Evolutionary conservation across 2,888 invertebrate species (phyloP), one percentile per base, ranked within the genome.

Genomic region (Zygaena filipendulae): DNA sequence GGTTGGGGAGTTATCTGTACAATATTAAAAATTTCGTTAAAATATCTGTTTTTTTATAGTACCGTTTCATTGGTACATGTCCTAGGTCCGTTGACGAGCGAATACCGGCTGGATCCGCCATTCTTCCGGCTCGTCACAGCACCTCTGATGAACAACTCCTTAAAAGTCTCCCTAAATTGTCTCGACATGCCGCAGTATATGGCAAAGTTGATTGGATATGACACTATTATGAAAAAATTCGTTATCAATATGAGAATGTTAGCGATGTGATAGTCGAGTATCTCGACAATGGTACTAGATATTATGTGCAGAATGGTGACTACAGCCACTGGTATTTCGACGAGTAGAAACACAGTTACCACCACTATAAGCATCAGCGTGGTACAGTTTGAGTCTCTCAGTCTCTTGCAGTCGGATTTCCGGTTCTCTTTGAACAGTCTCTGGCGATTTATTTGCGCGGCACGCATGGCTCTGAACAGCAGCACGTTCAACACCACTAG

Each of bases 111-210:
- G 0, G 90, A 90, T 0, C 86, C 85, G 2, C 84, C 86, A 42
- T 87, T 87, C 46, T 84, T 84, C 44, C 84, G 81, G 43, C 84
- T 84, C 3, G 84, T 83, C 1, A 81, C 80, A 2, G 83, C 81
- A 1, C 83, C 84, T 23, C 85, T 64, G 22, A 91, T 84, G 54
- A 96, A 95, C 4, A 87, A 59, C 49, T 90, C 90, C 52, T 92
- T 92, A 62, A 97, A 97, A 0, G 96, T 96, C 60, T 95, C 94
- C 27, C 97, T 82, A 64, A 97, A 97, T 60, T 93, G 94, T 16
- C 93, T 81, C 16, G 93, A 94, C 97, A 97, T 97, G 11, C 95
- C 95, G 60, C 95, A 96, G 56, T 97, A 97, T 41, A 96, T 95
- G 35, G 94, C 95, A 53, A 97, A 96, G 63, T 96, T 95, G 32